phyloP scores from a whole-genome alignment of 2,113 vertebrate genomes.

The Carassius gibelio region DNA sequence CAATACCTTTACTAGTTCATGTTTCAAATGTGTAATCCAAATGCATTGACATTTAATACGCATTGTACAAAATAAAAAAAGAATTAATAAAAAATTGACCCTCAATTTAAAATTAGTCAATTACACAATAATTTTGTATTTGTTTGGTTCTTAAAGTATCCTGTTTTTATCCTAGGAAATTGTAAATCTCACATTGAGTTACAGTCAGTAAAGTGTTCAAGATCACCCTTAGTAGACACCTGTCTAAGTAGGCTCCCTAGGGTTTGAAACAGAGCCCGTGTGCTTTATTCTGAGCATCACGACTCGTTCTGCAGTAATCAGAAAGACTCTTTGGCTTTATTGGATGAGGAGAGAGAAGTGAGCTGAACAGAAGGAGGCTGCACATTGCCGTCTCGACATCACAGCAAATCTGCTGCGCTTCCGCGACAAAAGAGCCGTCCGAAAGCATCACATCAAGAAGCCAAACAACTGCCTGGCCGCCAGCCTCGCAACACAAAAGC shows the following conservation, averaged over 20 bases:
- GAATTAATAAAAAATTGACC: too few relatives aligned
- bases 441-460: slow-evolving; percentile 34
- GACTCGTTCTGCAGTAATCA: slow-evolving; percentile 17
- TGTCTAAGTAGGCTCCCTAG: not conserved
- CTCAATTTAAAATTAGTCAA: not conserved
- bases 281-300: not conserved
- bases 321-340: slow-evolving; percentile 41
- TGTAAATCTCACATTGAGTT: too few relatives aligned
- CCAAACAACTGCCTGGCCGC: slow-evolving; percentile 17
- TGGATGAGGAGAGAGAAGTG: slow-evolving; percentile 27
- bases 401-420: slow-evolving; percentile 45
- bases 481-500: not conserved
- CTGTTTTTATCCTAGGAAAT: too few relatives aligned
- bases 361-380: slow-evolving; percentile 37
- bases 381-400: not conserved
- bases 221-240: too few relatives aligned
- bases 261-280: not conserved
- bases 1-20: not conserved
- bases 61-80: too few relatives aligned
- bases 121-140: too few relatives aligned
- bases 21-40: not conserved
- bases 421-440: slow-evolving; percentile 27
- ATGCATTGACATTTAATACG: not conserved
- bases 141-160: too few relatives aligned
- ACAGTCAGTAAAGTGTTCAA: not conserved